Percentiles rank a stretch among this genome's conserved stretches.
Evolutionary conservation across 2,113 vertebrate species (phyloP).

Genomic region (Bucco capensis): DNA sequence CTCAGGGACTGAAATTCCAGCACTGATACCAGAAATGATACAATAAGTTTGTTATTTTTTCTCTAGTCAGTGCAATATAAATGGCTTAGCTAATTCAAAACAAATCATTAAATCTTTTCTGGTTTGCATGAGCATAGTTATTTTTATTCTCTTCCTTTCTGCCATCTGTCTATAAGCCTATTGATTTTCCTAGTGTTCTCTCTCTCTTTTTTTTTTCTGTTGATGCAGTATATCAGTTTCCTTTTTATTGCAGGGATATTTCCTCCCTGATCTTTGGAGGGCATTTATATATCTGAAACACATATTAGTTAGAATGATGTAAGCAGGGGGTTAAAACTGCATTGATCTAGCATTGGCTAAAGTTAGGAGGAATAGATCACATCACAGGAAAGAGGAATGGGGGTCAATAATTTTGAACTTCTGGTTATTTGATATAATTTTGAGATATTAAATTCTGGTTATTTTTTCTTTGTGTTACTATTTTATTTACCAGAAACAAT

Average conservation of each 20-base stretch:
- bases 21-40: neutral
- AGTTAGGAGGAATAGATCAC: neutral
- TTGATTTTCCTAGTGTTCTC: conserved; percentile 3
- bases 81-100: conserved; percentile 17
- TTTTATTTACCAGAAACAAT: neutral
- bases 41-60: neutral
- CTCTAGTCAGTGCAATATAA: neutral
- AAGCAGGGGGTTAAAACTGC: neutral
- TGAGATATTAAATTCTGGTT: neutral
- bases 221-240: neutral
- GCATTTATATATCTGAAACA: conserved; percentile 6
- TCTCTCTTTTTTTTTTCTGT: neutral
- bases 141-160: conserved; percentile 41
- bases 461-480: neutral
- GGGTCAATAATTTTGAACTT: neutral
- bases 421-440: neutral
- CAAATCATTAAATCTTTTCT: conserved; percentile 32
- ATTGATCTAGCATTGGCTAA: neutral
- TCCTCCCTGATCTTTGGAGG: neutral
- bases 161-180: neutral
- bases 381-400: neutral
- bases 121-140: neutral
- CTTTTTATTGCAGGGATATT: neutral
- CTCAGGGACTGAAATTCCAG: neutral
- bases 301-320: neutral